A percentile compares a stretch with the other conserved stretches of the same genome.
Conservation (phyloP, 2,888 invertebrate species). For the Steromphala cineraria region DNA sequence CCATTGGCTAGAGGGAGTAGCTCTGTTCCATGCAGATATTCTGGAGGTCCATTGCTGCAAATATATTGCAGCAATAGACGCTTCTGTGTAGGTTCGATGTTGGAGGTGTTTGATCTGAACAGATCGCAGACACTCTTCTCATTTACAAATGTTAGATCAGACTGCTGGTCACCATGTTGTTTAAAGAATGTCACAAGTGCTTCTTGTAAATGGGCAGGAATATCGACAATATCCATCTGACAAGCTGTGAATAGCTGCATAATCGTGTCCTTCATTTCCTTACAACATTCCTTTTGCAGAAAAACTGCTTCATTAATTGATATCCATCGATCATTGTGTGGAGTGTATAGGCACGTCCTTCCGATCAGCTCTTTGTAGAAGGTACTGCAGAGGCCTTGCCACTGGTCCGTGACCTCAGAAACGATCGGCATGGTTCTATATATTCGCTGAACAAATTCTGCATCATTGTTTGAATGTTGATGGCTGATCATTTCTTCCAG, state of each 20-base stretch:
- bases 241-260: not conserved
- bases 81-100: not conserved
- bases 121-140: not conserved
- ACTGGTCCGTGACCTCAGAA: not conserved
- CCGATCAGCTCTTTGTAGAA: not conserved
- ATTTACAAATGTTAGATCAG: not conserved
- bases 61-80: not conserved
- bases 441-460: not conserved
- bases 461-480: not conserved
- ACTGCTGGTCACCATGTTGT: not conserved
- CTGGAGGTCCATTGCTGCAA: not conserved
- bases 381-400: not conserved
- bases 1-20: constrained; percentile 23
- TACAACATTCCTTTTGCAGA: not conserved
- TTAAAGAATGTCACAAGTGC: not conserved
- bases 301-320: not conserved
- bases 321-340: not conserved
- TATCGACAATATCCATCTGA: not conserved
- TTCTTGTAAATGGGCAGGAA: not conserved
- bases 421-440: not conserved
- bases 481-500: not conserved
- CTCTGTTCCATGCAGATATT: not conserved
- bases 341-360: not conserved
- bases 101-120: not conserved
- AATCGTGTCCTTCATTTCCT: not conserved